Percentiles rank a stretch among this genome's conserved stretches.
These are phyloP conservation scores for Probosciger aterrimus DNA, from an alignment of 2,113 vertebrate species.

Conservation along the genomic window DNA sequence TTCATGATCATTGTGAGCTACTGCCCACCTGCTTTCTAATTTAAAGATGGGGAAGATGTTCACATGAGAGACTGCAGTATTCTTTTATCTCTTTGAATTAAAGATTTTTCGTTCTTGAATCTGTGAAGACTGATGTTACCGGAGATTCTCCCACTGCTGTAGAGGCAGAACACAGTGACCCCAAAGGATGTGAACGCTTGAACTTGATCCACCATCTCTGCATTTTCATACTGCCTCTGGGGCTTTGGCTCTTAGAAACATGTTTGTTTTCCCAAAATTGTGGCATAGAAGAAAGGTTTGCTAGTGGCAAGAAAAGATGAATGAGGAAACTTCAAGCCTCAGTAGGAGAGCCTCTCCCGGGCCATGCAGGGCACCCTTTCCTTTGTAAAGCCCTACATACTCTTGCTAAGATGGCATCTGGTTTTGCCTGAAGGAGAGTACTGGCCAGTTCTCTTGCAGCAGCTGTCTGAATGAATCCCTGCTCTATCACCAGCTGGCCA, in stretches of 20 bases:
- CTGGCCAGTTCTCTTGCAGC: neutral
- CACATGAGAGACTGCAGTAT: neutral
- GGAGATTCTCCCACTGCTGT: neutral
- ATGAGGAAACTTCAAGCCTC: neutral
- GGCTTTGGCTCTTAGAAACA: neutral
- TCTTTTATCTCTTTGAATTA: neutral
- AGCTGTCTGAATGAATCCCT: neutral
- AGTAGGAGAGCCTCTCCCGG: neutral
- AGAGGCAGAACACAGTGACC: neutral
- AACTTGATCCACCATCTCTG: neutral
- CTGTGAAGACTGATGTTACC: neutral
- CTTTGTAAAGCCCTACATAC: neutral
- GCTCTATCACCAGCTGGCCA: neutral
- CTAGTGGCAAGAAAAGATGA: neutral
- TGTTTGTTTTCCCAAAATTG: neutral
- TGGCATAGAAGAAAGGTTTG: neutral
- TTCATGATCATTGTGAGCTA: neutral
- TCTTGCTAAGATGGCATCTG: neutral
- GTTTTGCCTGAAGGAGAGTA: neutral
- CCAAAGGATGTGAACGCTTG: neutral
- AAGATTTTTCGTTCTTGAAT: neutral
- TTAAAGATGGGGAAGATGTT: neutral
- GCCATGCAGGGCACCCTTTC: neutral
- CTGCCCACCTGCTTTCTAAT: neutral
- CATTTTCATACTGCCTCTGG: neutral